These are phyloP conservation scores for Hippocampus kuda DNA, from an alignment of 2,797 vertebrate genomes.

Conservation along the genomic window DNA sequence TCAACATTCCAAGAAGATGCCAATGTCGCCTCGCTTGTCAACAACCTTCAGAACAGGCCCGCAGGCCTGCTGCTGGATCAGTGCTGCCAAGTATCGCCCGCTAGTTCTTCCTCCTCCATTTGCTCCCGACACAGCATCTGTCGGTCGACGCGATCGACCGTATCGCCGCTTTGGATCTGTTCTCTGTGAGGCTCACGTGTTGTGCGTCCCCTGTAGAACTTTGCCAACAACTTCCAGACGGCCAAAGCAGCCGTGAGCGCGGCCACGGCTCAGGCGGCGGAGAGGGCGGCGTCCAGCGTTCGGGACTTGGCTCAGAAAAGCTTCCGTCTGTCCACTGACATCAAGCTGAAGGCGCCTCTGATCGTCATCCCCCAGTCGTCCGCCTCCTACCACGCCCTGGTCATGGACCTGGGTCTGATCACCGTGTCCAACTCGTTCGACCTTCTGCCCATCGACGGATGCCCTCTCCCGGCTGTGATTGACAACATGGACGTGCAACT, in stretches of 20 bases:
- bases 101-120: too few species aligned
- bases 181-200: not conserved
- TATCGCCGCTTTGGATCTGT: too few species aligned
- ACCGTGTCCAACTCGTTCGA: constrained; percentile 70
- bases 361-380: constrained; percentile 88
- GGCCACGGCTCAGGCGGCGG: constrained; percentile 85
- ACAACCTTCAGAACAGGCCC: too few species aligned
- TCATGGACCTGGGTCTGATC: constrained; percentile 87
- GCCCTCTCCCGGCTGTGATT: constrained; percentile 76
- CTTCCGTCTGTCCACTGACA: constrained; percentile 77
- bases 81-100: too few species aligned
- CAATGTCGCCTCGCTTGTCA: too few species aligned
- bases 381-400: constrained; percentile 70
- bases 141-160: too few species aligned
- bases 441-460: constrained; percentile 48
- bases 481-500: constrained; percentile 82
- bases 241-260: constrained; percentile 79
- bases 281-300: constrained; percentile 85
- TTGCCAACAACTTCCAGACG: constrained; percentile 62
- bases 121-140: too few species aligned
- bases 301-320: constrained; percentile 85
- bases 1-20: too few species aligned
- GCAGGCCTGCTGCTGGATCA: too few species aligned
- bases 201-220: constrained; percentile 34
- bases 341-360: constrained; percentile 86